Percentiles rank a stretch among this genome's conserved stretches.
Conservation (phyloP, 1,140 invertebrate genomes). For the Sminthurinus signatus region DNA sequence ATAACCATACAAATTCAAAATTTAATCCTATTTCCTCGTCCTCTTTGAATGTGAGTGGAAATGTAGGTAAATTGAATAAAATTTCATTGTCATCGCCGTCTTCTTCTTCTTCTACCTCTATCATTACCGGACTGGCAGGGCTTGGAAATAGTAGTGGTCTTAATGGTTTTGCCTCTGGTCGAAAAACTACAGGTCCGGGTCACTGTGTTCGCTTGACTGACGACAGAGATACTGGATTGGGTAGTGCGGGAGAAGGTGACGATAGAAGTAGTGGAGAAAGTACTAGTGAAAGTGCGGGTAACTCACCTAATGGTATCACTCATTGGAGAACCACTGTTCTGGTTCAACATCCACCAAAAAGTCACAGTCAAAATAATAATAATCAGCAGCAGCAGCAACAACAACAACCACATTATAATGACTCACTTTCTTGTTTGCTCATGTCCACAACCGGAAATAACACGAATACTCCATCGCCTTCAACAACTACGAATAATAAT, state of each 20-base stretch:
- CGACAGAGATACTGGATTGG: neutral
- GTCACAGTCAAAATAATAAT: neutral
- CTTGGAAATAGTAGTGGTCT: no score
- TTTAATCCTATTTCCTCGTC: no score
- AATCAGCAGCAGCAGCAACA: neutral
- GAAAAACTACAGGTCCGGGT: neutral
- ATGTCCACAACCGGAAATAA: neutral
- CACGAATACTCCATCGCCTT: neutral
- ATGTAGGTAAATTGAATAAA: no score
- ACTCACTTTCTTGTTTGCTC: constrained; percentile 17
- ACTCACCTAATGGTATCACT: constrained; percentile 14
- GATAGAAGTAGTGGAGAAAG: constrained; percentile 14
- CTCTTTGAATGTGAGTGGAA: no score
- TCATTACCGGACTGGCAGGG: neutral
- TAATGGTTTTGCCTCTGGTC: no score
- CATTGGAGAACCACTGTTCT: constrained; percentile 36
- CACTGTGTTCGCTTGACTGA: constrained; percentile 17
- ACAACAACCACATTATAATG: neutral
- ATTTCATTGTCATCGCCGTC: neutral
- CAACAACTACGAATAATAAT: neutral
- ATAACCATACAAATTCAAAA: no score
- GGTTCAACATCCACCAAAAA: constrained; percentile 25
- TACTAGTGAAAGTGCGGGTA: neutral
- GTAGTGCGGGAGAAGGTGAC: constrained; percentile 3
- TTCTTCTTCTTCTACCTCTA: constrained; percentile 3